phyloP scores from a whole-genome alignment of 2,113 vertebrate genomes.

The Otus sunia region DNA sequence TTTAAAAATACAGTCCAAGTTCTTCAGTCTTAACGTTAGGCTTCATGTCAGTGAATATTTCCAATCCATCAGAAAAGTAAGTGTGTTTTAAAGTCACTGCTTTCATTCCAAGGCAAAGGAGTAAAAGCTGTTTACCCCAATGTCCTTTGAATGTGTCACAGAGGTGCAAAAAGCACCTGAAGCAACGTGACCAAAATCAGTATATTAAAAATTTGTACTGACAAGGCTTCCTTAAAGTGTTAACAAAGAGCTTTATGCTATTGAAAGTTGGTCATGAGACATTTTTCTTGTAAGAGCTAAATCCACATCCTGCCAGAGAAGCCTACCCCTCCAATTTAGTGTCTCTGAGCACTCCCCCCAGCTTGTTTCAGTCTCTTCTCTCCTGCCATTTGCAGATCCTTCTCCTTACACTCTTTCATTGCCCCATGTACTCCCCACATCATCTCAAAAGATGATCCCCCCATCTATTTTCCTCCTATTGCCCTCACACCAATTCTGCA shows the following conservation, averaged over 20 bases:
- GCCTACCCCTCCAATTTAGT: too few relatives aligned
- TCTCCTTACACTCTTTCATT: background rate
- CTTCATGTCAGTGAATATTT: background rate
- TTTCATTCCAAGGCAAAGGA: background rate
- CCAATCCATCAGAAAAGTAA: background rate
- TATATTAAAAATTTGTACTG: background rate
- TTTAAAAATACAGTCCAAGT: background rate
- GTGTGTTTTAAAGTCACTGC: background rate
- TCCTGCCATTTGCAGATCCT: background rate
- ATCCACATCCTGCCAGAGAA: background rate
- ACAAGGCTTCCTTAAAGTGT: background rate
- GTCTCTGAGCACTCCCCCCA: accelerated
- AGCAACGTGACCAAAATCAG: background rate
- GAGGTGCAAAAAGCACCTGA: background rate
- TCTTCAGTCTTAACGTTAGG: background rate
- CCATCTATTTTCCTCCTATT: background rate
- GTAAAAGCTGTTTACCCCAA: background rate
- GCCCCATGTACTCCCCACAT: background rate
- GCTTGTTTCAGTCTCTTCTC: background rate
- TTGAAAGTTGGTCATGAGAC: background rate
- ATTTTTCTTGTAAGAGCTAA: background rate
- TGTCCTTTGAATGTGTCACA: background rate
- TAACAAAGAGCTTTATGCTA: background rate
- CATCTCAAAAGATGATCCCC: background rate
- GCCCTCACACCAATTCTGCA: background rate